Base-by-base conservation (phyloP, 1,140 invertebrate species). In the Nylanderia fulva region DNA sequence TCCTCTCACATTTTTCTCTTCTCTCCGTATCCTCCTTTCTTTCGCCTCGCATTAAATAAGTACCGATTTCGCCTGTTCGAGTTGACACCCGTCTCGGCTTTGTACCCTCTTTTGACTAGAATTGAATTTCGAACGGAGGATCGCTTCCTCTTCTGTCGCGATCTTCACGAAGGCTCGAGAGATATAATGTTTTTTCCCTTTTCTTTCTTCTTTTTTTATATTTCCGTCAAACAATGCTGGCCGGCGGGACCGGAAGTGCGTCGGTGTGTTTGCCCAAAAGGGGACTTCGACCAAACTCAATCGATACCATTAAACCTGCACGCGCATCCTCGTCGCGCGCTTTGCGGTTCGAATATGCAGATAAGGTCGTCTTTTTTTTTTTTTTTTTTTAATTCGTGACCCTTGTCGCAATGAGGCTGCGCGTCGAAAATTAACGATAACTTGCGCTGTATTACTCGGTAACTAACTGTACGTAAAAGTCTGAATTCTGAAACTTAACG, bases 81-180 rank as follows among this genome's bases (percentile, higher is more conserved):
- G 88, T 45, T 79, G 24, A 88, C 33, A 82, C 90, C 66, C 83
- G 83, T 74, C 68, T 79, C 90, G 87, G 90, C 91, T 94, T 95
- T 95, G 93, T 95, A 94, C 94, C 92, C 69, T 89, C 93, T 88
- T 94, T 94, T 95, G 94, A 95, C 94, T 94, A 95, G 94, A 94
- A 94, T 95, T 74, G 90, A 95, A 95, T 95, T 94, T 94, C 91
- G 90, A 92, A 93, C 91, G 63, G 82, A 88, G 24, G 66, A 85
- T 69, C 48, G 61, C 48, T 66, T n/a, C 61, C 42, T 71, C 29
- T 48, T 48, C 63, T 33, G 48, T 60, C 36, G 21, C 63, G 58
- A 75, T 54, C 29, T 61, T 21, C 27, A 61, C 33, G 56, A 60
- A 85, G 76, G 83, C 77, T 84, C 85, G 72, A 45, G 83, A 48